Percentiles rank a stretch among this genome's conserved stretches.
phyloP scores from a whole-genome alignment of 1,140 invertebrate species.

The Schmidtea mediterranea region DNA sequence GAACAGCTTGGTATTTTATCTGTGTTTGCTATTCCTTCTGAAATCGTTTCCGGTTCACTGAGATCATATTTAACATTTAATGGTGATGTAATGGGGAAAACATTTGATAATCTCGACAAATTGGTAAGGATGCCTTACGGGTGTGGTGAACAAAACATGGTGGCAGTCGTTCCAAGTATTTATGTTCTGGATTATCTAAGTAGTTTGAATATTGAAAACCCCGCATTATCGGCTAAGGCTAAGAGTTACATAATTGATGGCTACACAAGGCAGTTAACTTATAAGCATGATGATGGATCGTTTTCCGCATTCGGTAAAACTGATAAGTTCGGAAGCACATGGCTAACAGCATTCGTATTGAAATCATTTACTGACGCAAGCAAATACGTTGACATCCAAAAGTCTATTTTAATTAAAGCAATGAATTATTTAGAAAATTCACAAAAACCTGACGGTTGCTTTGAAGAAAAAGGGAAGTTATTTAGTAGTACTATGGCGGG shows the following conservation, averaged over 20 bases:
- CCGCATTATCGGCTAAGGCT: constrained; percentile 38
- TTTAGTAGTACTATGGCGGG: neutral
- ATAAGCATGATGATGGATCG: constrained; percentile 58
- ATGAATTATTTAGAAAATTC: neutral
- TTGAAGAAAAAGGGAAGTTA: neutral
- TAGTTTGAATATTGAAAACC: neutral
- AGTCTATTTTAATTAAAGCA: neutral
- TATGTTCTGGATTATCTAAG: neutral
- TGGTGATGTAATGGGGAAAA: constrained; percentile 14
- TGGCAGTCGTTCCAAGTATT: constrained; percentile 55
- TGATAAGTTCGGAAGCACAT: constrained; percentile 59
- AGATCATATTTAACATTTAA: neutral
- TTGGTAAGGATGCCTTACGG: constrained; percentile 54
- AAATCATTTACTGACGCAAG: constrained; percentile 33
- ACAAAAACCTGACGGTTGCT: neutral
- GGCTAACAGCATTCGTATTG: constrained; percentile 75
- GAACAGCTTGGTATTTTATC: no score
- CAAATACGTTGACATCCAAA: neutral
- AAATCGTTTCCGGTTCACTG: neutral
- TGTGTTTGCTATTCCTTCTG: neutral
- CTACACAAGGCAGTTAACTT: constrained; percentile 70
- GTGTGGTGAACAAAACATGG: constrained; percentile 81
- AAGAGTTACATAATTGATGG: constrained; percentile 43
- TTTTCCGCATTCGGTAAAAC: constrained; percentile 67
- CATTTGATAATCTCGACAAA: constrained; percentile 25